Percentiles rank a stretch among this genome's conserved stretches.
Conservation (phyloP, 1,140 invertebrate genomes). For the Drosophila subpulchrella region DNA sequence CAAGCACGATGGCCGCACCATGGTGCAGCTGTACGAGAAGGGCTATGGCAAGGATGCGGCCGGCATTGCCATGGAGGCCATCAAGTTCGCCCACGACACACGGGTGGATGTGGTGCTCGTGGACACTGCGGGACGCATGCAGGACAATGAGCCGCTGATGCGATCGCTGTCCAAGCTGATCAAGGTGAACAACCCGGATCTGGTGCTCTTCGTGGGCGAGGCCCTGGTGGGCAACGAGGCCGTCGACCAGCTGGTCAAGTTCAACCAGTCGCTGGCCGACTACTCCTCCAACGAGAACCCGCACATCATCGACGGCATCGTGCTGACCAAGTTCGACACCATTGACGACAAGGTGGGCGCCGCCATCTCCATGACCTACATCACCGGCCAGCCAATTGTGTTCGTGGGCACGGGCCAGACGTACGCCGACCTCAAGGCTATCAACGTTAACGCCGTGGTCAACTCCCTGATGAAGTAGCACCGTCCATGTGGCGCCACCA, state of each 20-base stretch:
- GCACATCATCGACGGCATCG: constrained; percentile 98
- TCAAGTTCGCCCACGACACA: constrained; percentile 93
- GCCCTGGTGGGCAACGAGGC: constrained; percentile 99
- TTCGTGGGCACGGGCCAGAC: constrained; percentile 99
- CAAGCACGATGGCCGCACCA: constrained; percentile 88
- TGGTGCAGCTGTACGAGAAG: constrained; percentile 99
- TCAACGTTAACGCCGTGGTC: constrained; percentile 99
- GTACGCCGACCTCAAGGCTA: constrained; percentile 98
- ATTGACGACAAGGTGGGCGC: constrained; percentile 99
- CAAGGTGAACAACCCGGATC: constrained; percentile 96
- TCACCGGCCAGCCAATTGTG: constrained; percentile 99
- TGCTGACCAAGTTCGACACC: constrained; percentile 99
- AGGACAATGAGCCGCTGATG: constrained; percentile 99
- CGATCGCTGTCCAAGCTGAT: constrained; percentile 96
- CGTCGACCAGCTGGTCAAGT: constrained; percentile 99
- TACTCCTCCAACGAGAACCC: constrained; percentile 93
- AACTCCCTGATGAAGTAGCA: constrained; percentile 96
- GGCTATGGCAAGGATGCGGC: constrained; percentile 99
- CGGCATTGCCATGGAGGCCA: constrained; percentile 98
- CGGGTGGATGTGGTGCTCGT: constrained; percentile 96
- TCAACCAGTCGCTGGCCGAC: constrained; percentile 98
- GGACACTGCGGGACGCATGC: constrained; percentile 99
- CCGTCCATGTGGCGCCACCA: not conserved
- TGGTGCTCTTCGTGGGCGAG: constrained; percentile 99
- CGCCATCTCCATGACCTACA: constrained; percentile 99